Conservation (phyloP, 92 coral and sea anemone species). For the Micromussa lordhowensis region DNA sequence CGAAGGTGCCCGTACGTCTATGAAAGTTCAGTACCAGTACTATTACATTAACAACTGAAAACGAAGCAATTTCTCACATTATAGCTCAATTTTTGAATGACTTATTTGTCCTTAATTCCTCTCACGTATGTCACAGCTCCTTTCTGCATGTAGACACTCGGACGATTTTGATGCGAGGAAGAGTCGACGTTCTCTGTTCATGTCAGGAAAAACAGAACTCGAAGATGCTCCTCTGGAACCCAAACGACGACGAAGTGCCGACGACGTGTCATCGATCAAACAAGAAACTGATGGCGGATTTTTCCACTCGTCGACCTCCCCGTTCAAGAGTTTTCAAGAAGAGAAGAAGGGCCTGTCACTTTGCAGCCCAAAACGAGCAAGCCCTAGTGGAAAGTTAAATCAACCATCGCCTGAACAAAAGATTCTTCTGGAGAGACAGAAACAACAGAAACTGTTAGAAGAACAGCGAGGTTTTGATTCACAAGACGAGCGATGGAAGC, state of each 20-base stretch:
- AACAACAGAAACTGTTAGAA: conserved; percentile 77
- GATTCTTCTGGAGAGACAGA: conserved; percentile 80
- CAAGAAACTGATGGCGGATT: conserved; percentile 35
- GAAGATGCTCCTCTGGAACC: conserved; percentile 58
- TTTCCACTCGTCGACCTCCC: conserved; percentile 74
- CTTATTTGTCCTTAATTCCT: conserved; percentile 62
- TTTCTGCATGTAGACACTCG: conserved; percentile 84
- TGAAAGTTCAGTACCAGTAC: not conserved
- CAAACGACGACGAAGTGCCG: conserved; percentile 61
- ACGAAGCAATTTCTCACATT: not conserved
- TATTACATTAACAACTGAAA: not conserved
- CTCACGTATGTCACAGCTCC: conserved; percentile 85
- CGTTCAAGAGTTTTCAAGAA: conserved; percentile 61
- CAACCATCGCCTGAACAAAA: conserved; percentile 83
- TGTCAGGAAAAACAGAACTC: conserved; percentile 22
- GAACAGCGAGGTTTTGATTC: conserved; percentile 80
- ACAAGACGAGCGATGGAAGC: conserved; percentile 87
- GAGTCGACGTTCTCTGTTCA: conserved; percentile 81
- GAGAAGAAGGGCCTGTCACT: conserved; percentile 9
- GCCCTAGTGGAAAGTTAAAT: conserved; percentile 13
- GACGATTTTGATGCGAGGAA: conserved; percentile 64
- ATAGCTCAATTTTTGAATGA: not conserved
- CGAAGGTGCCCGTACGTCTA: no score
- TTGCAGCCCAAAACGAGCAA: conserved; percentile 16
- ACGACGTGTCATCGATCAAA: conserved; percentile 43